A percentile compares a stretch with the other conserved stretches of the same genome.
Evolutionary conservation across 2,113 vertebrate genomes (phyloP).

Genomic region (Mionectes macconnelli): DNA sequence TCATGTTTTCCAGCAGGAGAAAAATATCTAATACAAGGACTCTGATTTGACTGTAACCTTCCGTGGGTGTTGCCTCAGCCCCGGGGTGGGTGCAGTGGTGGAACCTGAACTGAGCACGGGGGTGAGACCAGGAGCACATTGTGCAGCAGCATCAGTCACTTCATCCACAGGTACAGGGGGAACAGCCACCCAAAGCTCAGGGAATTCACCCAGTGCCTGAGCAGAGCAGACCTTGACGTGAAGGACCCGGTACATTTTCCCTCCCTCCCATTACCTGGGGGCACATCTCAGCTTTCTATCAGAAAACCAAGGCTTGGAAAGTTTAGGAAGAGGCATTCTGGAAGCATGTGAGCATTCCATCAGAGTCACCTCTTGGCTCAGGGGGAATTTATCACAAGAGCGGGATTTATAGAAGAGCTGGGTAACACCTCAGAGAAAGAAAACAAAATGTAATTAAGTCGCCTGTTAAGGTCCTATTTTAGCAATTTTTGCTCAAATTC

Average conservation of each 20-base stretch:
- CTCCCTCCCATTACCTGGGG: background rate
- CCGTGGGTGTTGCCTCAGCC: background rate
- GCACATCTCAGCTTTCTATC: background rate
- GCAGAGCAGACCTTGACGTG: background rate
- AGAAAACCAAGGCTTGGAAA: background rate
- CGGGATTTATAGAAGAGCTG: background rate
- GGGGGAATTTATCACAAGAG: background rate
- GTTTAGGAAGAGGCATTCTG: background rate
- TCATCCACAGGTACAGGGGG: background rate
- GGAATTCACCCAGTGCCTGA: background rate
- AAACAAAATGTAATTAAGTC: background rate
- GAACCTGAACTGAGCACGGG: background rate
- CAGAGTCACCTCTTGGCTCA: background rate
- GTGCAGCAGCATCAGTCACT: background rate
- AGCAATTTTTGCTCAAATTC: background rate
- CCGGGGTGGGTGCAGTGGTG: background rate
- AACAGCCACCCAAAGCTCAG: background rate
- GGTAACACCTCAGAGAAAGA: background rate
- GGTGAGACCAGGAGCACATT: background rate
- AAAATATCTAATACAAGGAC: background rate
- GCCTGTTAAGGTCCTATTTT: background rate
- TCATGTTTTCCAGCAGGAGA: background rate
- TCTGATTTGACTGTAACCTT: background rate
- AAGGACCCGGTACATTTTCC: fast-evolving
- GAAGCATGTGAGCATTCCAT: fast-evolving